Base-by-base conservation (phyloP, 2,113 vertebrate genomes). In the Antechinus stuartii region DNA sequence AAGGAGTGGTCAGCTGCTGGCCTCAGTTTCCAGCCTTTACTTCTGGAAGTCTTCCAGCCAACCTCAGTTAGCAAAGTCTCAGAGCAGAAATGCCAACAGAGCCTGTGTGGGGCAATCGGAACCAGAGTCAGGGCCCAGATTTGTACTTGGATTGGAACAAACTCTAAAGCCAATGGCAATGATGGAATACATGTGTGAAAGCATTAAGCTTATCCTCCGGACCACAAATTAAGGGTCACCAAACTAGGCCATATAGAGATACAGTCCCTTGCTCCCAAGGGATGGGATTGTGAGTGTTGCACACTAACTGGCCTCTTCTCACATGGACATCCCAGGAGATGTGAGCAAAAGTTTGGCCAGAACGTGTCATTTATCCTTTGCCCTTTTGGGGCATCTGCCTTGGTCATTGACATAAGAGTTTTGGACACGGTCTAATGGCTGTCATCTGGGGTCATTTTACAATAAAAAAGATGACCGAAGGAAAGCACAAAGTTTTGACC, bases 401-500 rank as follows among this genome's bases (percentile, higher is more conserved):
- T 98, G 10, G 26, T 97, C 94, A 96, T 97, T 92, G 95, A 97
- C 97, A 97, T 91, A 97, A 98, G 98, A 98, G 99, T 98, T 98
- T 98, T 97, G 94, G 98, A 98, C 95, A 97, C 89, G 95, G 97
- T 96, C 96, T 98, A 97, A 97, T 96, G 97, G 94, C 93, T 52
- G 93, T 90, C 24, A 92, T 94, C 95, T 96, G 68, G 35, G 5
- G 68, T 42, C 68, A 42, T 97, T 98, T 98, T 97, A 97, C 94
- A 93, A 93, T 97, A 97, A 91, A 98, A 97, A 96, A 97, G 98
- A 97, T 96, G 96, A 96, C 96, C 93, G 57, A 97, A 76, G 19
- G 94, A 94, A 94, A 96, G 96, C 50, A 68, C 2, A 8, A 90
- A 93, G 89, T 53, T 92, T 96, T 95, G 90, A 61, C 91, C 54